Evolutionary conservation across 2,888 invertebrate genomes (phyloP).

Genomic region (Smittia sp.): DNA sequence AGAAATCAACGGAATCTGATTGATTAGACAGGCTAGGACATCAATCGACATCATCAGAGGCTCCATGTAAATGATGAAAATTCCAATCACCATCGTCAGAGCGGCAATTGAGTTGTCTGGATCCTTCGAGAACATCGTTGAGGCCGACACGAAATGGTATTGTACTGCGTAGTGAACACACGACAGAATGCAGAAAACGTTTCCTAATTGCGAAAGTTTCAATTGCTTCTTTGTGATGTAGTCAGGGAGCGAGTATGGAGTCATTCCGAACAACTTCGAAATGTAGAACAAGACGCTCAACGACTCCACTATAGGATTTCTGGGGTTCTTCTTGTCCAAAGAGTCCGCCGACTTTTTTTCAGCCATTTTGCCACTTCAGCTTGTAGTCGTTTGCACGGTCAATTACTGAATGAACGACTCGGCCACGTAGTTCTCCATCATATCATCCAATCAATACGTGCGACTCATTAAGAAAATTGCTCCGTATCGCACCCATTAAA

Average conservation of each 20-base stretch:
- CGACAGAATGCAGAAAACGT: conserved; percentile 46
- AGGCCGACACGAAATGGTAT: conserved; percentile 47
- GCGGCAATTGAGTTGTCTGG: conserved; percentile 46
- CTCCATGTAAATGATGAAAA: conserved; percentile 52
- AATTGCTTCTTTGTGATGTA: conserved; percentile 47
- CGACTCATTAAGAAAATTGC: conserved; percentile 16
- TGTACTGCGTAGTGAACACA: conserved; percentile 46
- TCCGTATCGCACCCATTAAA: conserved; percentile 11
- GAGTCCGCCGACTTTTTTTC: background rate
- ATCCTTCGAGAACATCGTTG: background rate
- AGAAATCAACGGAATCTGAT: conserved; percentile 48
- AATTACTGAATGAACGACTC: too few species aligned
- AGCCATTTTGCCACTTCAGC: too few species aligned
- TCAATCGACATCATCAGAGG: conserved; percentile 52
- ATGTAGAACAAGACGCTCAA: conserved; percentile 49
- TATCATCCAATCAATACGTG: too few species aligned
- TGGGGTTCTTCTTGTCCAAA: background rate
- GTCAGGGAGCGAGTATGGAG: conserved; percentile 48
- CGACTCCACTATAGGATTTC: conserved; percentile 42
- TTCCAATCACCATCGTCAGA: conserved; percentile 52
- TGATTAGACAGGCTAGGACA: conserved; percentile 49
- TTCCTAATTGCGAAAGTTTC: conserved; percentile 48
- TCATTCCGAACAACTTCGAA: conserved; percentile 50
- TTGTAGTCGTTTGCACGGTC: too few species aligned
- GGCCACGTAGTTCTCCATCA: too few species aligned